Evolutionary conservation across 2,797 vertebrate genomes (phyloP).

Genomic region (Acanthurus lineatus): DNA sequence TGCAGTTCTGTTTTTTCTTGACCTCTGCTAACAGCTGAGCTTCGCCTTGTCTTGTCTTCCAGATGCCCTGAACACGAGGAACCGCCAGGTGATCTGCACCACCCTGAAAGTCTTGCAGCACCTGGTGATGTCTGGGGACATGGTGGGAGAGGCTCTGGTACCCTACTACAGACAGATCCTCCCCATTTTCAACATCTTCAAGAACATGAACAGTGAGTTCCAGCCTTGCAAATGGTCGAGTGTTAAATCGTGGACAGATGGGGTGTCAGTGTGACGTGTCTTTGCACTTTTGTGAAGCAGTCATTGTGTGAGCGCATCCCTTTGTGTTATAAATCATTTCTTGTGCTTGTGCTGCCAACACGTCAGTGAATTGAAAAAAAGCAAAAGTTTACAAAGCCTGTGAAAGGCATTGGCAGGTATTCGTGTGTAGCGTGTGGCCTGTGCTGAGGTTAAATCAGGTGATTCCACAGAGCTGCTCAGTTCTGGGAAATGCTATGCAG

Average conservation of each 20-base stretch:
- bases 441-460: not conserved
- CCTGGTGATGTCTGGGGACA: conserved; percentile 91
- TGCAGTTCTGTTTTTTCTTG: not conserved
- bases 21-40: conserved; percentile 11
- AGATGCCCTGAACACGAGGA: conserved; percentile 94
- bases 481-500: conserved; percentile 3
- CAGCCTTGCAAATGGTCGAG: not conserved
- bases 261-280: conserved; percentile 29
- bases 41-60: conserved; percentile 19
- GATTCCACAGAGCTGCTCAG: conserved; percentile 17
- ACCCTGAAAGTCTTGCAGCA: conserved; percentile 94
- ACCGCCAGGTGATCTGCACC: conserved; percentile 91
- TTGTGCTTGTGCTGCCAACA: not conserved
- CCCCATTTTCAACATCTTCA: conserved; percentile 94
- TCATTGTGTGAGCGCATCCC: conserved; percentile 25
- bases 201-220: conserved; percentile 93
- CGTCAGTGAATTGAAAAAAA: conserved; percentile 15
- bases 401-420: conserved; percentile 21
- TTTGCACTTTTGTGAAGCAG: conserved; percentile 35
- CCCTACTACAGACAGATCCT: conserved; percentile 96
- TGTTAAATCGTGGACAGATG: conserved; percentile 45
- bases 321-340: conserved; percentile 42
- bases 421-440: not conserved
- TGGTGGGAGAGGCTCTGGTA: conserved; percentile 87
- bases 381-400: conserved; percentile 14